phyloP scores from a whole-genome alignment of 2,888 invertebrate species.

The Drosophila kuntzei region DNA sequence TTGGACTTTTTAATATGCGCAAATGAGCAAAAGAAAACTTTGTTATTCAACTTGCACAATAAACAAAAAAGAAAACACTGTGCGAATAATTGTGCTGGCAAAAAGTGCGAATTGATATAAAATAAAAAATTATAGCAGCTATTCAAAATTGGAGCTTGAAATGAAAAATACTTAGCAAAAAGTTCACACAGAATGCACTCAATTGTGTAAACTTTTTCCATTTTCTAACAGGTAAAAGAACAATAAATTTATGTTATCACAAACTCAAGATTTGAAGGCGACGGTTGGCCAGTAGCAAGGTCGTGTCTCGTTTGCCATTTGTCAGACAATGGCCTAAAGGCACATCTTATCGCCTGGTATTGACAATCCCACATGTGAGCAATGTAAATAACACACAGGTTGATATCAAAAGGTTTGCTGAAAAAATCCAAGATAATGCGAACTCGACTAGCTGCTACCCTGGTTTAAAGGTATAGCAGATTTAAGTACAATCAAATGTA shows the following conservation, averaged over 20 bases:
- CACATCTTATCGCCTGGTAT: conserved; percentile 46
- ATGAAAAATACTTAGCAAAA: conserved; percentile 57
- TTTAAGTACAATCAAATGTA: background rate
- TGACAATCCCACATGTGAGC: conserved; percentile 47
- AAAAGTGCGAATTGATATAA: conserved; percentile 45
- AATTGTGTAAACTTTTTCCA: conserved; percentile 53
- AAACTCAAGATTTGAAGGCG: background rate
- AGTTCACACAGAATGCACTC: conserved; percentile 19
- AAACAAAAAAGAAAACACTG: conserved; percentile 50
- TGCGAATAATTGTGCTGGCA: conserved; percentile 10
- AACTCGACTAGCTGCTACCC: conserved; percentile 5
- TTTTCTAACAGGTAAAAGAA: conserved; percentile 26
- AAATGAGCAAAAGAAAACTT: conserved; percentile 60
- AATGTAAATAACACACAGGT: conserved; percentile 42
- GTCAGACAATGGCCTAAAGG: conserved; percentile 39
- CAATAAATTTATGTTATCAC: conserved; percentile 33
- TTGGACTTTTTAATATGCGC: conserved; percentile 74
- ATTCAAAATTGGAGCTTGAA: conserved; percentile 70
- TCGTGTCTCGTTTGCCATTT: conserved; percentile 40
- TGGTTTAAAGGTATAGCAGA: background rate
- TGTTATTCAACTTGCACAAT: conserved; percentile 42
- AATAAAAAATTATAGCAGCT: conserved; percentile 38
- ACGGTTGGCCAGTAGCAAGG: conserved; percentile 28
- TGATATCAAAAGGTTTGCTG: conserved; percentile 38
- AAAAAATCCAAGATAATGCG: background rate